Evolutionary conservation across 2,888 invertebrate species (phyloP).

Genomic region (Frankliniella intonsa): DNA sequence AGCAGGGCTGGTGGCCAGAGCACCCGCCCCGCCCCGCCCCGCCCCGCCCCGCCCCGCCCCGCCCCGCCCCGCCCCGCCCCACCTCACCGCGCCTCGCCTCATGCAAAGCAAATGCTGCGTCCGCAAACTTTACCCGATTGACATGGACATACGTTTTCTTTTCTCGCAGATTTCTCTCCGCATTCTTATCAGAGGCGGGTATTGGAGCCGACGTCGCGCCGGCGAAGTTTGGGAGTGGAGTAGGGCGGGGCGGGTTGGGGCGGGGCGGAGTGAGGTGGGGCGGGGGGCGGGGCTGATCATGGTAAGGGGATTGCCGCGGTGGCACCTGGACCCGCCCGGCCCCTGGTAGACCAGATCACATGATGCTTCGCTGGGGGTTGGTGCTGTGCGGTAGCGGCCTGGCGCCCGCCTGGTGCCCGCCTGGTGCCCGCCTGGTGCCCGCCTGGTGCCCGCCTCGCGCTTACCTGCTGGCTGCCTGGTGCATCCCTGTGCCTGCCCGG

Average conservation of each 20-base stretch:
- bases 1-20: not conserved
- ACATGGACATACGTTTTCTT: constrained; percentile 11
- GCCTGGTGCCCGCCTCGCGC: too few species aligned
- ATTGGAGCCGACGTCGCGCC: constrained; percentile 29
- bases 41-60: not conserved
- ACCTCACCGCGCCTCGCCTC: not conserved
- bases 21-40: not conserved
- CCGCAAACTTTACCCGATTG: constrained; percentile 29
- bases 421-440: too few species aligned
- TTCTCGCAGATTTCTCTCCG: constrained; percentile 1
- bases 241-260: not conserved
- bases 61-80: too few species aligned
- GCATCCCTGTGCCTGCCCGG: too few species aligned
- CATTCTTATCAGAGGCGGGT: constrained; percentile 29
- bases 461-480: too few species aligned
- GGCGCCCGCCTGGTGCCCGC: too few species aligned
- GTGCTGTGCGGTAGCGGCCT: not conserved
- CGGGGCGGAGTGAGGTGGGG: not conserved
- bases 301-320: not conserved
- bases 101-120: constrained; percentile 27
- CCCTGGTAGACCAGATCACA: too few species aligned
- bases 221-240: not conserved
- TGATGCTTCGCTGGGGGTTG: too few species aligned
- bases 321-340: not conserved
- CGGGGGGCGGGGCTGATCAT: not conserved